Evolutionary conservation across 2,113 vertebrate genomes (phyloP).

Genomic region (Tamias sibiricus): DNA sequence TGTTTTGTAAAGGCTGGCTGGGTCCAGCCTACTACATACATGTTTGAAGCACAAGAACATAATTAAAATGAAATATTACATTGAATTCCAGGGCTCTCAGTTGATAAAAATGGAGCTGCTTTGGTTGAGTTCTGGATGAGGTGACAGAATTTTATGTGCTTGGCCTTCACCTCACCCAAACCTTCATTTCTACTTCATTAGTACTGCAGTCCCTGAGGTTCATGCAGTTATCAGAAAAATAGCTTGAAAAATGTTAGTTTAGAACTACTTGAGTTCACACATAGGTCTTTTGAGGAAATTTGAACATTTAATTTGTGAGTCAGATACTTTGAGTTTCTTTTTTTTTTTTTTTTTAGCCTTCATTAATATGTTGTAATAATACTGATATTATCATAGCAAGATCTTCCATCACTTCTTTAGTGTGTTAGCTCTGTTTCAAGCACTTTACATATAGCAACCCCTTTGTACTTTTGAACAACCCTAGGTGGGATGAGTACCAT

Average conservation of each 20-base stretch:
- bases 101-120: background rate
- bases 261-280: background rate
- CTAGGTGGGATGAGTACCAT: background rate
- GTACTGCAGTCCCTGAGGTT: background rate
- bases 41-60: background rate
- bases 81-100: background rate
- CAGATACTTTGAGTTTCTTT: background rate
- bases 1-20: conserved; percentile 43
- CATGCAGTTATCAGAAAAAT: background rate
- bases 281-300: background rate
- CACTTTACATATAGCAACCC: background rate
- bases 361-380: conserved; percentile 41
- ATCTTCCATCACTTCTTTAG: background rate
- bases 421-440: background rate
- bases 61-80: background rate
- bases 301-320: conserved; percentile 6
- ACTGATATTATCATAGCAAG: background rate
- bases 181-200: background rate
- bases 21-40: background rate
- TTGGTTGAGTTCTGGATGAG: background rate
- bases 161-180: background rate
- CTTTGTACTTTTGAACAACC: background rate
- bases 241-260: conserved; percentile 1
- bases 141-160: background rate
- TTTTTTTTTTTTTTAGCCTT: conserved; percentile 58